Evolutionary conservation across 2,888 invertebrate species (phyloP).

Genomic region (Apamea epomidion): DNA sequence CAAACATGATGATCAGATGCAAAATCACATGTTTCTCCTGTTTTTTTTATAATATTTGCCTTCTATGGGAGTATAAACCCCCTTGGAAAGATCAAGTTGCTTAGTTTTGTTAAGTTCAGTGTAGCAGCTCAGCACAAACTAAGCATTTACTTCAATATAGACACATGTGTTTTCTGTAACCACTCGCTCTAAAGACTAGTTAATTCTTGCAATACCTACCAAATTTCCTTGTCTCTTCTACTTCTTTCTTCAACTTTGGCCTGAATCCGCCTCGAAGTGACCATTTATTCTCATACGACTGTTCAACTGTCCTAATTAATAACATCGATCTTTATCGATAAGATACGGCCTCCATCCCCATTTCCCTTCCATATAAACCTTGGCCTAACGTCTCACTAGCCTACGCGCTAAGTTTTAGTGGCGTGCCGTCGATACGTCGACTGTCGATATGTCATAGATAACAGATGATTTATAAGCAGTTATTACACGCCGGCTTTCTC

Average conservation of each 20-base stretch:
- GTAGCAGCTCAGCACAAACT: neutral
- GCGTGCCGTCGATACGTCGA: slow-evolving; percentile 50
- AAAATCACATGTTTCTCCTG: neutral
- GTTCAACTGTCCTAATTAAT: slow-evolving; percentile 19
- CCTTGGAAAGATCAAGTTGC: too few species aligned
- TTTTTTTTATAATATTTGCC: neutral
- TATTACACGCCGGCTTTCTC: slow-evolving; percentile 64
- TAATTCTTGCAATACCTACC: neutral
- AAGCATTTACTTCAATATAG: neutral
- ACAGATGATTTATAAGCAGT: slow-evolving; percentile 58
- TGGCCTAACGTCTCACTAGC: slow-evolving; percentile 56
- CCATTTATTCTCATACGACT: neutral
- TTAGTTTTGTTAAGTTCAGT: neutral
- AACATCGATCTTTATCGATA: slow-evolving; percentile 33
- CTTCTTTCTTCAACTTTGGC: neutral
- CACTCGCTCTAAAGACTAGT: neutral
- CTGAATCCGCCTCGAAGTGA: neutral
- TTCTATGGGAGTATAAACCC: neutral
- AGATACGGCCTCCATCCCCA: slow-evolving; percentile 18
- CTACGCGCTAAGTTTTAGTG: slow-evolving; percentile 61
- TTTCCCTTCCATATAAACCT: slow-evolving; percentile 21
- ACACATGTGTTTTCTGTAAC: neutral
- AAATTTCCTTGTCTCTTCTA: neutral
- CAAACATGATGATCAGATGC: neutral
- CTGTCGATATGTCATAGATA: slow-evolving; percentile 62